phyloP scores from a whole-genome alignment of 23 tunicate species.

The Clavelina lepadiformis region DNA sequence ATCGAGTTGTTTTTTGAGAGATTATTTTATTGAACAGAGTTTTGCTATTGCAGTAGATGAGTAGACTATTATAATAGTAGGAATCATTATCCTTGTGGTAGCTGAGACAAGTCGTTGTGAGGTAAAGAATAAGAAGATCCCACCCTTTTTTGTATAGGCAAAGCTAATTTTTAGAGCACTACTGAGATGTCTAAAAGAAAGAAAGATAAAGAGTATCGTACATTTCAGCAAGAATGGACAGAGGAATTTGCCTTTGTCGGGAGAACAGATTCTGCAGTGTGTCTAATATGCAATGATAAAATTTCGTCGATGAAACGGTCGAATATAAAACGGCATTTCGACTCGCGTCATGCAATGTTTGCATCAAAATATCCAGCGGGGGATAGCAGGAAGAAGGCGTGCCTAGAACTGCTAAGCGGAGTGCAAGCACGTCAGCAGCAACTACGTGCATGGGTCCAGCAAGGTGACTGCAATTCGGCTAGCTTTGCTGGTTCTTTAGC shows the following conservation, averaged over 20 bases:
- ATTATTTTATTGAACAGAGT: conserved; percentile 3
- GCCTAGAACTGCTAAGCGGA: conserved; percentile 28
- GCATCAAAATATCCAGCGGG: conserved; percentile 37
- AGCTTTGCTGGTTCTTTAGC: conserved; percentile 40
- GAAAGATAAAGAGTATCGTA: conserved; percentile 36
- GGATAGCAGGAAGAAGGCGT: conserved; percentile 40
- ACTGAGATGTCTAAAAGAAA: conserved; percentile 31
- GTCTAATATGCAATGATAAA: conserved; percentile 29
- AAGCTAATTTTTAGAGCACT: conserved; percentile 34
- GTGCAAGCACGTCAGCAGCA: conserved; percentile 42
- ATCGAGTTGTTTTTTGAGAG: conserved; percentile 2
- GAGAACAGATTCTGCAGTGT: conserved; percentile 30
- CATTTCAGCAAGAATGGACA: conserved; percentile 32
- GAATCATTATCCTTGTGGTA: conserved; percentile 2
- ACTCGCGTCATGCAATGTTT: conserved; percentile 26
- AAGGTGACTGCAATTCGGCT: conserved; percentile 35
- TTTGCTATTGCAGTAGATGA: conserved; percentile 4
- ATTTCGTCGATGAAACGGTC: conserved; percentile 32
- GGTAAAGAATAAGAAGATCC: conserved; percentile 2
- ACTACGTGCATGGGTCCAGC: conserved; percentile 31
- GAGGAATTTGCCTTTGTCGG: conserved; percentile 24
- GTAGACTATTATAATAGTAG: neutral
- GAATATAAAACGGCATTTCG: conserved; percentile 22
- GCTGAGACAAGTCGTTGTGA: conserved; percentile 3
- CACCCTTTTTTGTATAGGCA: conserved; percentile 11